Percentiles rank a stretch among this genome's conserved stretches.
Conservation (phyloP, 2,888 invertebrate genomes). For the Griposia aprilina region DNA sequence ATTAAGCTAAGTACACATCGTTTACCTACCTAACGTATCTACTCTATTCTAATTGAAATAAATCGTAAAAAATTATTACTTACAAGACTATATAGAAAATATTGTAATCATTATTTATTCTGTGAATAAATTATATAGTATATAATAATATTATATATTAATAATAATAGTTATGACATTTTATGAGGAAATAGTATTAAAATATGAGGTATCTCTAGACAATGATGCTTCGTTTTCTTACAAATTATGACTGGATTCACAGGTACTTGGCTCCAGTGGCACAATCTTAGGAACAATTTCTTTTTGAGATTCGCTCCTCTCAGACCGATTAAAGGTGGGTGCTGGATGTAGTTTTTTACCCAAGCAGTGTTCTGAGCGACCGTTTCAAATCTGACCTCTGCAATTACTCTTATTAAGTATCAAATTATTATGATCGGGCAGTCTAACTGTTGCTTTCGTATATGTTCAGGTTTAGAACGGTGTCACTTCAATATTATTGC, state of each 20-base stretch:
- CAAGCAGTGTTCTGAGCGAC: constrained; percentile 10
- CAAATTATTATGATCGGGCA: background rate
- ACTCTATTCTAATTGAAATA: constrained; percentile 25
- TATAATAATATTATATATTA: no score
- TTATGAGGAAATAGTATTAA: constrained; percentile 15
- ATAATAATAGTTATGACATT: constrained; percentile 9
- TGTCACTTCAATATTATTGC: background rate
- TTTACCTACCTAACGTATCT: background rate
- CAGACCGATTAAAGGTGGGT: constrained; percentile 52
- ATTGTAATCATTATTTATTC: background rate
- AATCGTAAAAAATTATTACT: constrained; percentile 19
- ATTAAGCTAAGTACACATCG: constrained; percentile 5
- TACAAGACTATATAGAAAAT: constrained; percentile 9
- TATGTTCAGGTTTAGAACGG: background rate
- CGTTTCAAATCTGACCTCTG: background rate
- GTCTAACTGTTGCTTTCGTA: background rate
- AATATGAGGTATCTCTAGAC: background rate
- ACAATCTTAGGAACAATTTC: constrained; percentile 35
- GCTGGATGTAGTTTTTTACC: constrained; percentile 43
- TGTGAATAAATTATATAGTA: constrained; percentile 32
- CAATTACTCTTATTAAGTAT: background rate
- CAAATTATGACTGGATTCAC: constrained; percentile 49
- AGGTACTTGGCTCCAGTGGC: constrained; percentile 54
- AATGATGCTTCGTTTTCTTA: background rate
- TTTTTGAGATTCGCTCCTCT: constrained; percentile 27